These are phyloP conservation scores for Diplosoma virens DNA, from an alignment of 23 tunicate species.

Conservation along the genomic window DNA sequence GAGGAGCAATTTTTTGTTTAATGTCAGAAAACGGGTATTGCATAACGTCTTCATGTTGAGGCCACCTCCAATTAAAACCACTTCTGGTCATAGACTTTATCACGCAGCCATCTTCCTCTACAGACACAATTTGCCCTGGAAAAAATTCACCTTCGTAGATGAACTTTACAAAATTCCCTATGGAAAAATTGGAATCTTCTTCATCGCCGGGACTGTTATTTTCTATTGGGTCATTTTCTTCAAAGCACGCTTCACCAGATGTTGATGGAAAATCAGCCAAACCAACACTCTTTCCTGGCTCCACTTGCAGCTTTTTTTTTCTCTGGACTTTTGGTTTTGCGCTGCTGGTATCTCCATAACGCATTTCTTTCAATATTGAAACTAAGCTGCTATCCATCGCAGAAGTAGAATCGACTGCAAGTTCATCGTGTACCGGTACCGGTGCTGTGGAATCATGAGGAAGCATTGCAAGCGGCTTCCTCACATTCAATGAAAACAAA, in stretches of 20 bases:
- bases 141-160: not conserved
- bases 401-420: too few relatives aligned
- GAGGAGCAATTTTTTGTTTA: not conserved
- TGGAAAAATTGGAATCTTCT: not conserved
- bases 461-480: not conserved
- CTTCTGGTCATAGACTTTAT: not conserved
- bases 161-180: not conserved
- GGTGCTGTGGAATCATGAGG: not conserved
- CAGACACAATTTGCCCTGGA: not conserved
- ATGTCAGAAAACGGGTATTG: not conserved
- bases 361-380: not conserved
- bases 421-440: not conserved
- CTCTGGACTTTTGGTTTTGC: not conserved
- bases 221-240: not conserved
- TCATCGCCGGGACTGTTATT: not conserved
- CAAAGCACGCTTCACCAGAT: too few relatives aligned
- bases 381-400: not conserved
- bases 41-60: not conserved
- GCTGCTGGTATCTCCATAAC: not conserved
- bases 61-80: constrained; percentile 6
- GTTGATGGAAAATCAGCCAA: not conserved
- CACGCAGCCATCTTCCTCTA: not conserved
- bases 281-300: not conserved
- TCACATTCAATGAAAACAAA: not conserved
- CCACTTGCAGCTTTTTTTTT: not conserved